Percentiles rank a stretch among this genome's conserved stretches.
These are phyloP conservation scores for Trichechus manatus DNA, from an alignment of 2,113 vertebrate species.

Conservation along the genomic window DNA sequence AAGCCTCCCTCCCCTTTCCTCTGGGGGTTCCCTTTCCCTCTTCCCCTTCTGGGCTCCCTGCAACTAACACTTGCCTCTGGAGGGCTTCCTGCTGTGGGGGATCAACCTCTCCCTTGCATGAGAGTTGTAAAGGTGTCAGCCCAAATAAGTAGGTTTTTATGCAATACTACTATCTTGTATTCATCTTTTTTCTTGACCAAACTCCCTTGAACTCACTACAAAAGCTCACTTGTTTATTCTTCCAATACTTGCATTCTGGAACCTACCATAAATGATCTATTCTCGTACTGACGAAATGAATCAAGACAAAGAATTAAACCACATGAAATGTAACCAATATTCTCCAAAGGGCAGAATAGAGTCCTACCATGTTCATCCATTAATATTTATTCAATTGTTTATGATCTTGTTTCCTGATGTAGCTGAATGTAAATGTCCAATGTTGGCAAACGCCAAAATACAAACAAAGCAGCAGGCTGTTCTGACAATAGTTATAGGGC, in stretches of 20 bases:
- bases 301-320: conserved; percentile 10
- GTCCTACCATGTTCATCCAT: background rate
- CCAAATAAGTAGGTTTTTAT: too few relatives aligned
- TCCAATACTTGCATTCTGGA: conserved; percentile 43
- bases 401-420: background rate
- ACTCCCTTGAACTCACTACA: too few relatives aligned
- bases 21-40: too few relatives aligned
- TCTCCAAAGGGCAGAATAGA: background rate
- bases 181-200: too few relatives aligned
- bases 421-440: conserved; percentile 26
- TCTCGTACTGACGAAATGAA: conserved; percentile 36
- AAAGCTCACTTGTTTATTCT: background rate
- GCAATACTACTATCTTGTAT: too few relatives aligned
- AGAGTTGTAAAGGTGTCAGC: too few relatives aligned
- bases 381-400: conserved; percentile 38
- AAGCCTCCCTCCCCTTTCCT: too few relatives aligned
- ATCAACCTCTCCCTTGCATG: too few relatives aligned
- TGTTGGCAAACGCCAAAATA: conserved; percentile 50
- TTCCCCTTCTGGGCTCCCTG: too few relatives aligned
- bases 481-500: background rate
- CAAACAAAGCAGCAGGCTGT: background rate
- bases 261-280: background rate
- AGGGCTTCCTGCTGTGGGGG: too few relatives aligned
- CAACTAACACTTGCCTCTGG: too few relatives aligned
- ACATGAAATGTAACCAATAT: conserved; percentile 14